These are phyloP conservation scores for Agrotis clavis DNA, from an alignment of 2,888 invertebrate genomes.

Conservation along the genomic window DNA sequence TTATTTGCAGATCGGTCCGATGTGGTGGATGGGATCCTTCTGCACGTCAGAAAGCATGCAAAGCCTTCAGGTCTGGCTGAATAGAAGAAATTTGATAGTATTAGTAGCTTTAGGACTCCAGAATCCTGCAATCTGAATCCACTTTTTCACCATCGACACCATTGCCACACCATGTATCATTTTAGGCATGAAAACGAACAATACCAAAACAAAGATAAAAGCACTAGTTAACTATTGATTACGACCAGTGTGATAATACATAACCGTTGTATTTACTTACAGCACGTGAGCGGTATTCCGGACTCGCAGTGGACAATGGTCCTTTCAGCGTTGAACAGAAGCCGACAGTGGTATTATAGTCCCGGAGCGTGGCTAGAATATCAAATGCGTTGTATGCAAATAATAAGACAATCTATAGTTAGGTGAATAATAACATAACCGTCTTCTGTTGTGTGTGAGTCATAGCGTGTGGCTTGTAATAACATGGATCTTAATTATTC, in stretches of 20 bases:
- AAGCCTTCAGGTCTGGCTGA: no score
- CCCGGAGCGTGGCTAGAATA: constrained; percentile 50
- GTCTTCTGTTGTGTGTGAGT: constrained; percentile 35
- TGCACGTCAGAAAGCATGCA: no score
- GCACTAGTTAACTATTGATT: constrained; percentile 48
- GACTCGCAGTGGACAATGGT: constrained; percentile 71
- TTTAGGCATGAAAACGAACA: neutral
- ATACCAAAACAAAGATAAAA: constrained; percentile 5
- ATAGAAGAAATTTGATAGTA: no score
- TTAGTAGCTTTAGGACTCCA: no score
- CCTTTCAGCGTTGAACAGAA: constrained; percentile 77
- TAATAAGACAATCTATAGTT: constrained; percentile 30
- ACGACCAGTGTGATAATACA: constrained; percentile 43
- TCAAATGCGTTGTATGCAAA: constrained; percentile 39
- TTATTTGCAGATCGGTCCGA: no score
- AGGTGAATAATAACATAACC: constrained; percentile 16
- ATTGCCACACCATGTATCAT: no score
- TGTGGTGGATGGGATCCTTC: no score
- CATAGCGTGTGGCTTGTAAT: constrained; percentile 8
- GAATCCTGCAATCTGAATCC: no score
- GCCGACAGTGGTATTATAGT: constrained; percentile 70
- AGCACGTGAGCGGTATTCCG: constrained; percentile 59
- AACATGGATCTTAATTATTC: constrained; percentile 17
- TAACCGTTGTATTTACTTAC: constrained; percentile 49
- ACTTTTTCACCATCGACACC: no score